Conservation (phyloP, 2,888 invertebrate genomes). For the Drosophila vallismaia region DNA sequence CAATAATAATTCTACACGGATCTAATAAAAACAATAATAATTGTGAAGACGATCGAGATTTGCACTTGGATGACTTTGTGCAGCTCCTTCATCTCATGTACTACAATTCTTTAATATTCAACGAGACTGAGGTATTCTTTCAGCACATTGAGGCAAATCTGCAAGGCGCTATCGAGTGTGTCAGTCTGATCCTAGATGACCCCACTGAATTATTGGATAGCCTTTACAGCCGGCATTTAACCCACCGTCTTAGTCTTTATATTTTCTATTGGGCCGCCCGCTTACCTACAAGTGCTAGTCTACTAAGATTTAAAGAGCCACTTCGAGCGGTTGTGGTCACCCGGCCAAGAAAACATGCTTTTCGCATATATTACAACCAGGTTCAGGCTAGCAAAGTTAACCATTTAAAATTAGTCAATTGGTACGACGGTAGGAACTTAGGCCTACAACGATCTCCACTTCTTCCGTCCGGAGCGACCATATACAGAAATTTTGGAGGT, state of each 20-base stretch:
- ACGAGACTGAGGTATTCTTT: constrained; percentile 79
- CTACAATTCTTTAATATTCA: constrained; percentile 80
- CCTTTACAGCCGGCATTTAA: constrained; percentile 75
- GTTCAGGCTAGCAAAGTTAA: constrained; percentile 86
- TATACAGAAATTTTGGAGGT: constrained; percentile 88
- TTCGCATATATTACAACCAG: constrained; percentile 90
- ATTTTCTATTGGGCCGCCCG: constrained; percentile 88
- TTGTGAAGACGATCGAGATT: constrained; percentile 53
- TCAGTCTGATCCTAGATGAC: constrained; percentile 81
- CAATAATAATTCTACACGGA: constrained; percentile 66
- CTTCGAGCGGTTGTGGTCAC: constrained; percentile 88
- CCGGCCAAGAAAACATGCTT: constrained; percentile 84
- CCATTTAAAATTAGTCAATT: constrained; percentile 88
- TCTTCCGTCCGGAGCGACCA: constrained; percentile 86
- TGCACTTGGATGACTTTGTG: constrained; percentile 81
- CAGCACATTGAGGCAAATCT: constrained; percentile 79
- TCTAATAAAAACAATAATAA: constrained; percentile 20
- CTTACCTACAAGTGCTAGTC: constrained; percentile 83
- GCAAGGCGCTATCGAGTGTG: constrained; percentile 80
- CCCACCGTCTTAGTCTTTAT: constrained; percentile 85
- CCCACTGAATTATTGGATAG: constrained; percentile 74
- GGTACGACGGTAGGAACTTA: constrained; percentile 87
- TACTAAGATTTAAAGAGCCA: constrained; percentile 79
- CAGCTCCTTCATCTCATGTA: constrained; percentile 76
- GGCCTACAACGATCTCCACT: constrained; percentile 88